These are phyloP conservation scores for Sibirionetta formosa DNA, from an alignment of 2,797 vertebrate species.

Conservation along the genomic window DNA sequence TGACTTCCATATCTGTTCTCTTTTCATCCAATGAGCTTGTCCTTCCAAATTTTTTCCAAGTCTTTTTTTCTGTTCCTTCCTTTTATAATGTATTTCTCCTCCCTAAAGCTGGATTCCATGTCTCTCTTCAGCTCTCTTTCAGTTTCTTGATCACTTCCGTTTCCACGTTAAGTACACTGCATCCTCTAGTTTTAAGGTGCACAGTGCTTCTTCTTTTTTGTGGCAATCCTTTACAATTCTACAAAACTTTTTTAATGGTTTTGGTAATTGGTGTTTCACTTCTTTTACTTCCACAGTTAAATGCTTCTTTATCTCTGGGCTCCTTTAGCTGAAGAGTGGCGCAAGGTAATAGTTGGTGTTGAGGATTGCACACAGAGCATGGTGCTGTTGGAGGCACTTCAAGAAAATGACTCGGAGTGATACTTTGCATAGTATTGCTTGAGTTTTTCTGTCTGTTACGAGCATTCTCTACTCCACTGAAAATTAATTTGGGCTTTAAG, in stretches of 20 bases:
- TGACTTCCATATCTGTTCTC: neutral
- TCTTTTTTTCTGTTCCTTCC: neutral
- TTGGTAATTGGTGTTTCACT: neutral
- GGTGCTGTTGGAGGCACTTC: neutral
- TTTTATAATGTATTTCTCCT: neutral
- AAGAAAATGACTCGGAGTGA: neutral
- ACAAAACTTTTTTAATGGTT: neutral
- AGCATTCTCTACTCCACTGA: neutral
- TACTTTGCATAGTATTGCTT: neutral
- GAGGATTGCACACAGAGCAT: neutral
- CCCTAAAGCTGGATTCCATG: rapidly evolving
- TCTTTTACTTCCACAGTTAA: neutral
- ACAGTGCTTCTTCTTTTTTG: neutral
- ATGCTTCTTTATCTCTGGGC: neutral
- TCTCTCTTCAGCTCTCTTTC: neutral
- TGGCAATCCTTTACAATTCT: neutral
- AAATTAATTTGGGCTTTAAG: neutral
- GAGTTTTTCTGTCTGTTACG: neutral
- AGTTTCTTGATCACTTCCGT: neutral
- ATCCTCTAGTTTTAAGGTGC: neutral
- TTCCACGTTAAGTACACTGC: neutral
- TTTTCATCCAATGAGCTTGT: neutral
- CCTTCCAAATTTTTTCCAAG: neutral
- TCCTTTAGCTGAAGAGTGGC: neutral
- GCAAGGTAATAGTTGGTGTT: neutral